Evolutionary conservation across 1,140 invertebrate species (phyloP).

Genomic region (Frieseomelitta varia): DNA sequence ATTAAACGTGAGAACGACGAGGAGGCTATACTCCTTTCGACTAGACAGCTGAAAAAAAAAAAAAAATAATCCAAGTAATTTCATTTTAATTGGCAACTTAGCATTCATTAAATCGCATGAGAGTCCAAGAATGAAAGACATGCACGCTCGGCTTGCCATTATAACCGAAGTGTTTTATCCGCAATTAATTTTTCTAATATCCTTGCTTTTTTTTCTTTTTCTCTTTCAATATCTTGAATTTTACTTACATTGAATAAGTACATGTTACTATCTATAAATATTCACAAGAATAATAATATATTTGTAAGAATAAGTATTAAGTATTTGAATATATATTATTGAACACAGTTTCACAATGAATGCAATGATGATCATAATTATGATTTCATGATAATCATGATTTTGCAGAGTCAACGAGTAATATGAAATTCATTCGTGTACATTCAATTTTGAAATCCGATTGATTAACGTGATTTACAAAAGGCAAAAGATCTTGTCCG

Average conservation of each 20-base stretch:
- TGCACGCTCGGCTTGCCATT: neutral
- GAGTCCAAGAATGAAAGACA: neutral
- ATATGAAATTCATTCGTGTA: too few species aligned
- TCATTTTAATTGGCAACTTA: constrained; percentile 8
- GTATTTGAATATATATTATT: too few species aligned
- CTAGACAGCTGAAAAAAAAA: constrained; percentile 10
- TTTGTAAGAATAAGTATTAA: neutral
- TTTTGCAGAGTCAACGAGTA: too few species aligned
- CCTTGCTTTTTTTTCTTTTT: neutral
- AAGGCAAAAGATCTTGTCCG: too few species aligned
- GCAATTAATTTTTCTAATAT: neutral
- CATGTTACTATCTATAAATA: neutral
- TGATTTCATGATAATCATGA: too few species aligned
- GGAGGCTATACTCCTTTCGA: neutral
- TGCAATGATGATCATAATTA: too few species aligned
- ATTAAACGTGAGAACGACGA: constrained; percentile 4
- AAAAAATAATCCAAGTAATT: neutral
- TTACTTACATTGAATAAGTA: neutral
- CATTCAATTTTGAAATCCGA: too few species aligned
- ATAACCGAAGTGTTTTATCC: too few species aligned
- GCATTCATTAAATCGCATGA: constrained; percentile 4
- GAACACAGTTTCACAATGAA: too few species aligned
- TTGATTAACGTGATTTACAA: too few species aligned
- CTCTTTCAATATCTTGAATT: neutral
- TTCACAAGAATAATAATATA: neutral